Base-by-base conservation (phyloP, 2,888 invertebrate species). In the Portevinia maculata region DNA sequence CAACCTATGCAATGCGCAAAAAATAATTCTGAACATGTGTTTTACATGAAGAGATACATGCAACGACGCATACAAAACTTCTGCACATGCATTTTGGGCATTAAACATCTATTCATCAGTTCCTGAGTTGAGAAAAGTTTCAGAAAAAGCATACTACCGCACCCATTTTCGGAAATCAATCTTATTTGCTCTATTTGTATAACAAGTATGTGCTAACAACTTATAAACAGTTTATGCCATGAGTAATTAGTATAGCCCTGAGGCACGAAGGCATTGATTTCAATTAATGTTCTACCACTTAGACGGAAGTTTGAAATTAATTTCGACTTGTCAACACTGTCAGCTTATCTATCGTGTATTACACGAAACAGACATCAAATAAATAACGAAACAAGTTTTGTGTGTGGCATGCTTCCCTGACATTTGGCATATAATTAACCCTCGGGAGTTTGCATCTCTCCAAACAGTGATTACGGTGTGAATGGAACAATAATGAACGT, bases 401-500 rank as follows among this genome's bases (percentile, higher is more conserved):
- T 48, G 34, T 11, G 11, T 46, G 37, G 32, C 21, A 39, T 28
- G 28, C 11, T 59, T 50, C 34, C 28, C 28, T 30, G 48, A 32
- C 15, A 62, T 41, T 74, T 41, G 24, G 41, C 28, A 62, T 44
- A 62, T 62, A 62, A 79, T 79, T 79, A 79, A 75, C 75, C 60
- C 62, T 15, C 0, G 44, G 75, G 67, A 50, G 67, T 37, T 50
- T 37, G 15, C 41, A 50, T 57, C 48, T 24, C 67, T 55, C 50
- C 41, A 44, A 67, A 62, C 50, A 75, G 62, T 69, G 79, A 79
- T 79, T 81, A 75, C 65, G 59, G 81, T 65, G 59, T 75, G 81
- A 81, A 81, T 69, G 60, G 75, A 70, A 75, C 81, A 81, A 81
- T 81, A 70, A 81, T 70, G 41, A 70, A 64, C 64, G 59, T 75